Conservation (phyloP, 2,888 invertebrate species). For the Pandemis corylana region DNA sequence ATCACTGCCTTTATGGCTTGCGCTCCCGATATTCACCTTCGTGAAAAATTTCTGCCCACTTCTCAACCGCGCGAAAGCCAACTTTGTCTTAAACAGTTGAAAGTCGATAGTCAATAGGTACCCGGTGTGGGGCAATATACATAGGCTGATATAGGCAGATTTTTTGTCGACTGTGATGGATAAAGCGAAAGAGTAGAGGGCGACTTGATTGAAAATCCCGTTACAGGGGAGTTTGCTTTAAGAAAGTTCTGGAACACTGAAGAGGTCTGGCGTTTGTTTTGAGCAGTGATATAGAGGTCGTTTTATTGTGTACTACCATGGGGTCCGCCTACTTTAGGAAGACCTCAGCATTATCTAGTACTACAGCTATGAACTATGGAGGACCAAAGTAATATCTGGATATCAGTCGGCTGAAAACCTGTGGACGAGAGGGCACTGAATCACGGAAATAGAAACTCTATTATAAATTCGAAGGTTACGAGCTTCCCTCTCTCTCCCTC, state of each 20-base stretch:
- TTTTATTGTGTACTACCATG: neutral
- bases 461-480: too few species aligned
- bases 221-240: conserved; percentile 60
- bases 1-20: conserved; percentile 74
- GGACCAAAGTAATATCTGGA: too few species aligned
- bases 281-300: conserved; percentile 3
- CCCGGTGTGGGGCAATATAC: conserved; percentile 46
- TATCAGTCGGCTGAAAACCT: too few species aligned
- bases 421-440: too few species aligned
- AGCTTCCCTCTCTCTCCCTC: too few species aligned
- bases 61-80: conserved; percentile 47
- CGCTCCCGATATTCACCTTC: conserved; percentile 72
- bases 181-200: conserved; percentile 63
- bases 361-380: too few species aligned
- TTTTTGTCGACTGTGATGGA: conserved; percentile 73
- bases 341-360: neutral
- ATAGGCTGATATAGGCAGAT: conserved; percentile 66
- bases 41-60: conserved; percentile 54
- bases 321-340: neutral
- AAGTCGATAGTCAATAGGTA: conserved; percentile 47
- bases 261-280: conserved; percentile 37
- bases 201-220: conserved; percentile 70
- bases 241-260: conserved; percentile 50
- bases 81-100: conserved; percentile 45
- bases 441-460: too few species aligned